Conservation (phyloP, 2,113 vertebrate species). For the Urocitellus parryii region DNA sequence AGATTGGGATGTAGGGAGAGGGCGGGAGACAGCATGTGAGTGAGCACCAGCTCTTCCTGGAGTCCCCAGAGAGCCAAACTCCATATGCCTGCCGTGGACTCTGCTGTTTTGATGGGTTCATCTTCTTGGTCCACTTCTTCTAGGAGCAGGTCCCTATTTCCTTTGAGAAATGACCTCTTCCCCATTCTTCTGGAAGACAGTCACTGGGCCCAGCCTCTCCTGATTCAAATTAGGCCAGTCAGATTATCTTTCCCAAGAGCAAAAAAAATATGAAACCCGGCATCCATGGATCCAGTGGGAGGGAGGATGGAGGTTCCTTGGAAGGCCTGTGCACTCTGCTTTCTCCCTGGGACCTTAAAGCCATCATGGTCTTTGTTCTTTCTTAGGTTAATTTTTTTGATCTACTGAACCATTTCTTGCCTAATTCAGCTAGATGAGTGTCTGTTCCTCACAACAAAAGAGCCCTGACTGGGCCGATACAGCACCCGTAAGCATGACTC, state of each 20-base stretch:
- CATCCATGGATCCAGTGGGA: neutral
- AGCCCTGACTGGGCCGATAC: neutral
- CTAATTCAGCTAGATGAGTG: neutral
- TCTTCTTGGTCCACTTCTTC: neutral
- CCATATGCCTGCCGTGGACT: accelerated
- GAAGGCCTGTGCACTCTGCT: neutral
- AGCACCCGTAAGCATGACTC: neutral
- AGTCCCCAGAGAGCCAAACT: neutral
- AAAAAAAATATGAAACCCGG: neutral
- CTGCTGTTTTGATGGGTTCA: neutral
- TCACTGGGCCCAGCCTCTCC: neutral
- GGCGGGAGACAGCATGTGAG: neutral
- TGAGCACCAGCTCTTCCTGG: accelerated
- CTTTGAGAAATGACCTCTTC: neutral
- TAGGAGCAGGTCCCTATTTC: neutral
- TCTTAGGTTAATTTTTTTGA: neutral
- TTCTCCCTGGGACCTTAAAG: too few relatives aligned
- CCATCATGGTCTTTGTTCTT: neutral
- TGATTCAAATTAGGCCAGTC: neutral
- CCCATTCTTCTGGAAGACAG: neutral
- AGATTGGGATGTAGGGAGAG: neutral
- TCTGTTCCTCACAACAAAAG: neutral
- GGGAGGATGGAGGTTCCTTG: neutral
- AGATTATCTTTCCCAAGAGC: neutral
- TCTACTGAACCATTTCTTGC: neutral